Evolutionary conservation across 2,113 vertebrate genomes (phyloP).

Genomic region (Planiliza haematocheilus): DNA sequence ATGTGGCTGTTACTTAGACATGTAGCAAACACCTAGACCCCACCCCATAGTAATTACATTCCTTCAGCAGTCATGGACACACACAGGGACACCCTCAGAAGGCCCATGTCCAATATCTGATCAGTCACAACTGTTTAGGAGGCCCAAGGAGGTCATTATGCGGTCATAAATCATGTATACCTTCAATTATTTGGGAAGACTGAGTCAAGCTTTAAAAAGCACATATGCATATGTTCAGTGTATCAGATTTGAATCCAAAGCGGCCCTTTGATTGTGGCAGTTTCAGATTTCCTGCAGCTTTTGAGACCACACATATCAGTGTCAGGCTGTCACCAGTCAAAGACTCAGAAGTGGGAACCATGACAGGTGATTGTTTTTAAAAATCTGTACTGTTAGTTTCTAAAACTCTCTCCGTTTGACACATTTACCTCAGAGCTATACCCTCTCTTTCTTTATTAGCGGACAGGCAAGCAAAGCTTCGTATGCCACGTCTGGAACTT

Average conservation of each 20-base stretch:
- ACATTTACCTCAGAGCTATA: conserved; percentile 36
- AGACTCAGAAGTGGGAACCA: conserved; percentile 15
- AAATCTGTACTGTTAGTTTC: conserved; percentile 21
- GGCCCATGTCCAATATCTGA: too few species aligned
- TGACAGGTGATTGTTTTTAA: conserved; percentile 22
- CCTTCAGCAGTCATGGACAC: too few species aligned
- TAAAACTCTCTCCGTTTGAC: conserved; percentile 30
- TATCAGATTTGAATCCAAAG: conserved; percentile 22
- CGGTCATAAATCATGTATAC: too few species aligned
- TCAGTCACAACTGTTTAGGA: too few species aligned
- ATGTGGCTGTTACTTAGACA: too few species aligned
- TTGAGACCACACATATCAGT: conserved; percentile 5
- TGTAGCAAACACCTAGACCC: too few species aligned
- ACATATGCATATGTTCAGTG: conserved; percentile 22
- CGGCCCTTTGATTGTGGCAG: conserved; percentile 35
- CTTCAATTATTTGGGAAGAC: background rate
- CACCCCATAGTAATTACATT: too few species aligned
- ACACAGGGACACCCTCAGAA: too few species aligned
- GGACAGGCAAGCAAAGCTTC: background rate
- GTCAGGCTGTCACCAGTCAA: conserved; percentile 15
- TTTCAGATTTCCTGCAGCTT: conserved; percentile 28
- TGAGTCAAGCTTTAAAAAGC: background rate
- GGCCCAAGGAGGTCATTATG: too few species aligned
- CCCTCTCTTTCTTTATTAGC: background rate
- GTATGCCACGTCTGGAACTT: conserved; percentile 6